These are phyloP conservation scores for Notolabrus celidotus DNA, from an alignment of 2,797 vertebrate genomes.

Conservation along the genomic window DNA sequence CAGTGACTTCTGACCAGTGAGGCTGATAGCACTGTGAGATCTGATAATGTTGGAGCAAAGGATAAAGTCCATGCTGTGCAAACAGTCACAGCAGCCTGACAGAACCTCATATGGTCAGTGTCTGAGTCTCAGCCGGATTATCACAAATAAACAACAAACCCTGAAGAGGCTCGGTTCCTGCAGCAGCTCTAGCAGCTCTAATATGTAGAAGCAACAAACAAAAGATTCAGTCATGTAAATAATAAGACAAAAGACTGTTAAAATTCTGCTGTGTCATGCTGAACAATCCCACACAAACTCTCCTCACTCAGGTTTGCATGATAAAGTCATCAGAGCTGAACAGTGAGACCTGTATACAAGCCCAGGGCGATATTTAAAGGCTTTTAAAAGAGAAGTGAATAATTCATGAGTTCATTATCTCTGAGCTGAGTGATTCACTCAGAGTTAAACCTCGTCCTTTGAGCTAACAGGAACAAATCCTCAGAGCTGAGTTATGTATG, in stretches of 20 bases:
- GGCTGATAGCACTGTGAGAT: constrained; percentile 8
- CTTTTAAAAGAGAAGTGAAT: constrained; percentile 26
- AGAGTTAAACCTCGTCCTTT: constrained; percentile 23
- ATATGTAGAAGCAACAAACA: neutral
- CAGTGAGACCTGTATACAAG: neutral
- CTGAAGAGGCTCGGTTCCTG: neutral
- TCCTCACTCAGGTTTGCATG: constrained; percentile 23
- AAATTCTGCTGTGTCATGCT: constrained; percentile 42
- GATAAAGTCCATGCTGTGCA: constrained; percentile 59
- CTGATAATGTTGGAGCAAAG: constrained; percentile 44
- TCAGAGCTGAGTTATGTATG: constrained; percentile 10
- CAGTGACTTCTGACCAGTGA: constrained; percentile 38
- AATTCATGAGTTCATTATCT: constrained; percentile 35
- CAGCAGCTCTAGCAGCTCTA: neutral
- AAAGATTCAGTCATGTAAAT: constrained; percentile 2
- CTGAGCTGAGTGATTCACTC: neutral
- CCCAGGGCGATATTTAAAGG: neutral
- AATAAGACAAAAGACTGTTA: neutral
- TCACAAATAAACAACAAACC: constrained; percentile 10
- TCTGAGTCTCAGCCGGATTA: constrained; percentile 5
- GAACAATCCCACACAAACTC: constrained; percentile 25
- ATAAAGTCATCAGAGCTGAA: constrained; percentile 39
- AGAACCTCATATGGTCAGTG: neutral
- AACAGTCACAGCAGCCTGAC: constrained; percentile 16
- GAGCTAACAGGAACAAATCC: constrained; percentile 24